These are phyloP conservation scores for Dicaeum eximium DNA, from an alignment of 2,113 vertebrate genomes.

Conservation along the genomic window DNA sequence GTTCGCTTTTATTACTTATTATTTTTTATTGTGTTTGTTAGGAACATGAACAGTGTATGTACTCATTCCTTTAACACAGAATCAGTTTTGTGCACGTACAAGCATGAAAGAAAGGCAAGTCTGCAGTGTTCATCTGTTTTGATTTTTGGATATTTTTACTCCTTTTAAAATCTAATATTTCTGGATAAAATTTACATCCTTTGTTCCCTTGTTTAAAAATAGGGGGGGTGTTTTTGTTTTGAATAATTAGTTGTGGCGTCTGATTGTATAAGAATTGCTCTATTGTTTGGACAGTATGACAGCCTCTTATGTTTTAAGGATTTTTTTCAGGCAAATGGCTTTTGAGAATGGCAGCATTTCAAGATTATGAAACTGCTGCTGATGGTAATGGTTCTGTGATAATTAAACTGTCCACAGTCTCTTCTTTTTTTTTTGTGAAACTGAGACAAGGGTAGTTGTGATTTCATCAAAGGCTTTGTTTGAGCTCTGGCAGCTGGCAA, in stretches of 20 bases:
- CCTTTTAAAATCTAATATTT: slow-evolving; percentile 48
- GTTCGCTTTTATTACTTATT: slow-evolving; percentile 36
- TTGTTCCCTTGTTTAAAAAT: slow-evolving; percentile 55
- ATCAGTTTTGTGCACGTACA: not conserved
- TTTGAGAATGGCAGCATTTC: slow-evolving; percentile 47
- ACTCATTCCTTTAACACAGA: slow-evolving; percentile 17
- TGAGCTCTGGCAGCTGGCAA: slow-evolving; percentile 65
- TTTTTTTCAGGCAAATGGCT: slow-evolving; percentile 17
- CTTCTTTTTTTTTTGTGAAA: not conserved
- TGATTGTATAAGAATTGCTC: slow-evolving; percentile 59
- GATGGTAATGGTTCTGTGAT: slow-evolving; percentile 51
- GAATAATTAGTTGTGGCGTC: slow-evolving; percentile 52
- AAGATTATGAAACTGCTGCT: slow-evolving; percentile 14
- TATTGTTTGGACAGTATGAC: slow-evolving; percentile 48
- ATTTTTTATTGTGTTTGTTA: slow-evolving; percentile 29
- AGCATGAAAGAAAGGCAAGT: not conserved
- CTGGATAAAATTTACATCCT: slow-evolving; percentile 48
- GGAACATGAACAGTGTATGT: not conserved
- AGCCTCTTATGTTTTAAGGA: not conserved
- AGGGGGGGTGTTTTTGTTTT: slow-evolving; percentile 22
- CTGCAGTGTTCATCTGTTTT: not conserved
- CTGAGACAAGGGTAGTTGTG: slow-evolving; percentile 44
- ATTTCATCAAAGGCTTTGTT: slow-evolving; percentile 65
- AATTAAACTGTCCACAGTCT: slow-evolving; percentile 63
- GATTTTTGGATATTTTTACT: slow-evolving; percentile 51